Evolutionary conservation across 2,113 vertebrate genomes (phyloP).

Genomic region (Microcebus ravelobensis): DNA sequence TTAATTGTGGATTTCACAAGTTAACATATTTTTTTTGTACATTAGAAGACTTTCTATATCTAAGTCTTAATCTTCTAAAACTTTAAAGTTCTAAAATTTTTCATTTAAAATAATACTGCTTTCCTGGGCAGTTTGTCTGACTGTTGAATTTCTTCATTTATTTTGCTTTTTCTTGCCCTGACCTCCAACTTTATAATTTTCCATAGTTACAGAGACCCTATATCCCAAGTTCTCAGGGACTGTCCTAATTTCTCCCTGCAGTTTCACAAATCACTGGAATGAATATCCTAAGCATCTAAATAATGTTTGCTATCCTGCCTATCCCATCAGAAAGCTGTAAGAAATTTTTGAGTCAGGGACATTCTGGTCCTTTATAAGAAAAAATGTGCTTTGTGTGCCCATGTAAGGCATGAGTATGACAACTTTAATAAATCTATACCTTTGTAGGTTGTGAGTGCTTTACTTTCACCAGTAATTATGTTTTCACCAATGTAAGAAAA

Average conservation of each 20-base stretch:
- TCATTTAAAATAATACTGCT: not conserved
- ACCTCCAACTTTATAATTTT: not conserved
- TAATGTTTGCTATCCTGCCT: not conserved
- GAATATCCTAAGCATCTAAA: not conserved
- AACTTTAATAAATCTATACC: not conserved
- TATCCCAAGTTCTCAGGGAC: not conserved
- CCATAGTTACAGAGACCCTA: not conserved
- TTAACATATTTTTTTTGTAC: not conserved
- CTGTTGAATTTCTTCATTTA: not conserved
- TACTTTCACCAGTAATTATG: not conserved
- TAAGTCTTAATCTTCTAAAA: not conserved
- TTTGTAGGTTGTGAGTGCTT: not conserved
- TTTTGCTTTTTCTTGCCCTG: not conserved
- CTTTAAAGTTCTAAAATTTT: not conserved
- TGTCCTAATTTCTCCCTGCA: not conserved
- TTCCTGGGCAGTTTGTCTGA: constrained; percentile 23
- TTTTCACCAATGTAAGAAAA: constrained; percentile 12
- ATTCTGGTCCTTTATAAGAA: not conserved
- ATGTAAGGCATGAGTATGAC: not conserved
- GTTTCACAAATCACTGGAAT: not conserved
- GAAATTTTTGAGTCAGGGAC: not conserved
- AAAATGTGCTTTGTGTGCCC: not conserved
- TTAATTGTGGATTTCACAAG: constrained; percentile 31
- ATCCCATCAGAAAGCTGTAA: not conserved
- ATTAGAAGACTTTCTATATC: constrained; percentile 18